Base-by-base conservation (phyloP, 2,113 vertebrate species). In the Pelobates fuscus region DNA sequence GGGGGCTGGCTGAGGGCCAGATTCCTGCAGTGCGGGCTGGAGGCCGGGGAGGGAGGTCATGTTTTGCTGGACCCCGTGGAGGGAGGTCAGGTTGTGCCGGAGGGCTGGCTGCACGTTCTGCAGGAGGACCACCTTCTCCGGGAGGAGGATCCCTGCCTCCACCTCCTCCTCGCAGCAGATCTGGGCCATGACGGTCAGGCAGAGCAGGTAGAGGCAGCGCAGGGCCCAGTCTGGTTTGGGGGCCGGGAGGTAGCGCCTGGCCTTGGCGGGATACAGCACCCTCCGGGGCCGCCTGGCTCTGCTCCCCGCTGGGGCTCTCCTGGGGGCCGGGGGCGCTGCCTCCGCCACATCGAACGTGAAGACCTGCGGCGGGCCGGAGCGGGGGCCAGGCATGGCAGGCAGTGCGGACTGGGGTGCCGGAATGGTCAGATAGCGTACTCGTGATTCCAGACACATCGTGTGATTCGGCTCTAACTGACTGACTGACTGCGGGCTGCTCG, bases 261-360 rank as follows among this genome's bases (percentile, higher is more conserved):
- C 37, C 21, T 76, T 46, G 41, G 63, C 25, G 0, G 72, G 73
- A 15, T 76, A 76, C 20, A 68, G 41, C 4, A 76, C 73, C 27
- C 64, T 61, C 32, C 73, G 73, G 64, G 32, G 25, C 24, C 73
- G 30, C 26, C 3, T 59, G 7, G 23, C 12, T 11, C 37, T 67
- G 11, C 30, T 25, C 32, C 52, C 32, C 1, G 30, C 15, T 23
- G 61, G 21, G 18, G 23, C 25, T 12, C 60, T 41, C n/a, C 71
- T 26, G 0, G 72, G 37, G 5, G 54, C 11, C 14, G 8, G 11
- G 11, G 2, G 46, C 32, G 26, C n/a, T 20, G 44, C 25, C n/a
- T 64, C 46, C n/a, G 52, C 46, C 52, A 76, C 64, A 25, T 76
- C 73, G 8, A 76, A 76, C 37, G 73, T 67, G 55, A 76, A 76